Evolutionary conservation across 2,113 vertebrate genomes (phyloP).

Genomic region (Mormoops blainvillei): DNA sequence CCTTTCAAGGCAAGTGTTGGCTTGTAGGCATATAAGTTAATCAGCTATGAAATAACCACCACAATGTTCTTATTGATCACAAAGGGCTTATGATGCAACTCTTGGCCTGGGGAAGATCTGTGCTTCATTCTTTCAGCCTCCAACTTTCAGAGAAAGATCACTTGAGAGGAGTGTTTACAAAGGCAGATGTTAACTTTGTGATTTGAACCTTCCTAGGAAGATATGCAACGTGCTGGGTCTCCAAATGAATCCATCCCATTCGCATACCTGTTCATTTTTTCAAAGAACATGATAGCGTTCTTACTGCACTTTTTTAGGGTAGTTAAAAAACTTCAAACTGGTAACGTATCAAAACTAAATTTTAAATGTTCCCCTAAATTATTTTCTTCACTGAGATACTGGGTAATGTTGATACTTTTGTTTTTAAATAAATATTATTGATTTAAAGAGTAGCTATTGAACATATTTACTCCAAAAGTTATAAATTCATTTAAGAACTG

Average conservation of each 20-base stretch:
- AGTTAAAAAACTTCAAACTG: neutral
- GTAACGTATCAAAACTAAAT: neutral
- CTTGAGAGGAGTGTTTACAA: conserved; percentile 44
- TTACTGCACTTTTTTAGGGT: neutral
- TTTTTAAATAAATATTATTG: neutral
- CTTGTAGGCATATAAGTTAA: conserved; percentile 77
- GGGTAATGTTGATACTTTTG: neutral
- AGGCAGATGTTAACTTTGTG: neutral
- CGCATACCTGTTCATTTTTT: neutral
- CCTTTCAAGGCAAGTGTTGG: conserved; percentile 79
- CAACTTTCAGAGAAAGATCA: conserved; percentile 49
- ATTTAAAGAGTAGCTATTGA: neutral
- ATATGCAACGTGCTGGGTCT: neutral
- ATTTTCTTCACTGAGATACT: neutral
- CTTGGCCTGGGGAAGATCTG: conserved; percentile 67
- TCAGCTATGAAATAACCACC: conserved; percentile 74
- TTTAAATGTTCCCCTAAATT: neutral
- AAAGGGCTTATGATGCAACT: conserved; percentile 72
- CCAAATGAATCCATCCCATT: neutral
- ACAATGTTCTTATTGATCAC: conserved; percentile 79
- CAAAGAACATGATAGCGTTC: neutral
- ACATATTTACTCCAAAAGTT: neutral
- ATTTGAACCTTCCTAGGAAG: neutral
- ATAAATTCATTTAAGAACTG: neutral
- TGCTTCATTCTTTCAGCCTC: conserved; percentile 66